These are phyloP conservation scores for Narcine bancroftii DNA, from an alignment of 2,113 vertebrate genomes.

Conservation along the genomic window DNA sequence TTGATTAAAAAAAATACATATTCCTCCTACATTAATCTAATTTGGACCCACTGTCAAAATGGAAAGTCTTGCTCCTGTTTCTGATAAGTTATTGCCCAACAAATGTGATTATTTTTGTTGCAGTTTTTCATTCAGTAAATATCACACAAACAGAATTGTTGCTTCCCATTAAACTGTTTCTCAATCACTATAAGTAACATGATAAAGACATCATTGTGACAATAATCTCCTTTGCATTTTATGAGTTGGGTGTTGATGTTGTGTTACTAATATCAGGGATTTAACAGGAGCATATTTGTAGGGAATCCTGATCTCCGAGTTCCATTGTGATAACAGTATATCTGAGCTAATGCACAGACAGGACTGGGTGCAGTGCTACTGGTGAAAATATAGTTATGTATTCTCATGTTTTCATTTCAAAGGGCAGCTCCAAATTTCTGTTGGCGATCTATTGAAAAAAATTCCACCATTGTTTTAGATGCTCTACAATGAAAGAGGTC, in stretches of 20 bases:
- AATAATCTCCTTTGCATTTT: background rate
- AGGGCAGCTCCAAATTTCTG: background rate
- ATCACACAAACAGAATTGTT: background rate
- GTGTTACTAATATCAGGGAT: background rate
- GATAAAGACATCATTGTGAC: background rate
- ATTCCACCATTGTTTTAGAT: background rate
- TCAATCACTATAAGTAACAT: background rate
- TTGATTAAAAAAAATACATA: background rate
- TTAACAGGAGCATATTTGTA: background rate
- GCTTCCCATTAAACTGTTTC: background rate
- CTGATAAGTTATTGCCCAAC: background rate
- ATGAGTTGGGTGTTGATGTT: background rate
- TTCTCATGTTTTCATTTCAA: no score
- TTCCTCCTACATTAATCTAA: background rate
- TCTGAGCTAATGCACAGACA: background rate
- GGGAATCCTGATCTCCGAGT: background rate
- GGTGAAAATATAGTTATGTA: no score
- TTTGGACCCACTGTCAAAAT: background rate
- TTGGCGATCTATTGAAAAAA: background rate
- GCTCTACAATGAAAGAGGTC: background rate
- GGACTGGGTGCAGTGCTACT: no score
- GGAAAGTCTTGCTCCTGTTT: background rate
- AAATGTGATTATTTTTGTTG: background rate
- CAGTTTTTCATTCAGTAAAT: background rate
- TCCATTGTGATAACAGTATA: background rate